Base-by-base conservation (phyloP, 1,140 invertebrate species). In the Pseudomyrmex cubaensis region DNA sequence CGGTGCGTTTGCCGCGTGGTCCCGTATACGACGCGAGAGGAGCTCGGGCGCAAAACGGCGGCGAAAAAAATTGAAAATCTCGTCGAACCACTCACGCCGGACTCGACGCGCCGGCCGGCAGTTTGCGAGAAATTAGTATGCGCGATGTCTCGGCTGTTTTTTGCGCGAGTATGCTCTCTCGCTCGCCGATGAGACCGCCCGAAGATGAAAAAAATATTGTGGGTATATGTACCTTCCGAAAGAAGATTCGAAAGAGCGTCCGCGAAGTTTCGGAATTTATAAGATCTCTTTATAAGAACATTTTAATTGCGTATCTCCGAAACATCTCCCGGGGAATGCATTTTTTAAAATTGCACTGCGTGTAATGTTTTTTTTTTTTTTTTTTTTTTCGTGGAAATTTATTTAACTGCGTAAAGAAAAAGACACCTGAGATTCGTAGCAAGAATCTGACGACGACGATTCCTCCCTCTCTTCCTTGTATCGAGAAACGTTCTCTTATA, bases 391-490 rank as follows among this genome's bases (percentile, higher is more conserved):
- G 35, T 7, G 13, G 7, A 50, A 17, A 4, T 70, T 70, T 57
- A 20, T 72, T 64, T 72, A 15, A 64, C 48, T 62, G 13, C 35
- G 35, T 20, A 15, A 54, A 25, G 67, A 46, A 69, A 52, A 73
- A 50, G 75, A 64, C 86, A 87, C 86, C 86, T 87, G 86, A 87
- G 75, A 87, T 72, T 54, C 15, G 17, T 61, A 59, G 54, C 35
- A 35, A 25, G 25, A 25, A 35, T 35, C 35, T 13, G 25, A 48
- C 76, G 12, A 12, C 46, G 57, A 82, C 35, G 66, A 76, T 83
- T 61, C 54, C 59, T 82, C 70, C 52, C 52, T 72, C 17, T 56
- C 50, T 59, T 70, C 82, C 61, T 85, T 73, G 17, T 61, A 83
- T 76, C 54, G 73, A 84, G 82, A 85, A 35, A 35, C 35, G 59